Base-by-base conservation (phyloP, 2,888 invertebrate genomes). In the Phyllotreta cruciferae region DNA sequence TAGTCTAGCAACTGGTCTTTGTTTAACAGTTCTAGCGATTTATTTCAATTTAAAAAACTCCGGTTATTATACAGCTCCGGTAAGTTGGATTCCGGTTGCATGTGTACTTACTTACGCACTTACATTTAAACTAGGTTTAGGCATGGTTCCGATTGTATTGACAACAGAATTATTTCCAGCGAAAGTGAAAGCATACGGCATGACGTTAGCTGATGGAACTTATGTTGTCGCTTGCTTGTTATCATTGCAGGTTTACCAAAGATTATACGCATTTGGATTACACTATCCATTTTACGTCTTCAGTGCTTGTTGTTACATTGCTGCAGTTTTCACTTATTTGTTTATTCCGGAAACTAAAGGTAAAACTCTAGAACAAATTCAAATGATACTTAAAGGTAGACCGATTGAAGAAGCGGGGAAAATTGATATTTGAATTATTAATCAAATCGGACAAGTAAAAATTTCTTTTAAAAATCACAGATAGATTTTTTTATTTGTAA, bases 261-360 rank as follows among this genome's bases (percentile, higher is more conserved):
- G 63, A 34, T 68, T 78, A 37, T 71, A 72, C 5, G 60, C 69
- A 1, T 77, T 73, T 53, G 80, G 79, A 14, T 71, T 78, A 54
- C 73, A 79, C 44, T 74, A 78, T 13, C 79, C 81, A 0, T 81
- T 81, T 63, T 79, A 77, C 60, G 69, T 81, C 5, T 81, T 81
- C 60, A 70, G 78, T 1, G 71, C 69, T 34, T 77, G 74, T 47
- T 77, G 78, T 44, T 50, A 80, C 3, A 66, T 77, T 3, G 75
- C 78, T 0, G 77, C 78, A 0, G 9, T 75, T 11, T 80, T 81
- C 67, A 75, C 74, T 11, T 69, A 74, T 55, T 73, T 75, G 66
- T 75, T 75, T 57, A 74, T 81, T 57, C 81, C 81, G 0, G 81
- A 81, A 66, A 77, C 77, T 1, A 74, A 79, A 68, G 80, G 80